A percentile compares a stretch with the other conserved stretches of the same genome.
Evolutionary conservation across 2,888 invertebrate genomes (phyloP).

Genomic region (Drosophila colorata): DNA sequence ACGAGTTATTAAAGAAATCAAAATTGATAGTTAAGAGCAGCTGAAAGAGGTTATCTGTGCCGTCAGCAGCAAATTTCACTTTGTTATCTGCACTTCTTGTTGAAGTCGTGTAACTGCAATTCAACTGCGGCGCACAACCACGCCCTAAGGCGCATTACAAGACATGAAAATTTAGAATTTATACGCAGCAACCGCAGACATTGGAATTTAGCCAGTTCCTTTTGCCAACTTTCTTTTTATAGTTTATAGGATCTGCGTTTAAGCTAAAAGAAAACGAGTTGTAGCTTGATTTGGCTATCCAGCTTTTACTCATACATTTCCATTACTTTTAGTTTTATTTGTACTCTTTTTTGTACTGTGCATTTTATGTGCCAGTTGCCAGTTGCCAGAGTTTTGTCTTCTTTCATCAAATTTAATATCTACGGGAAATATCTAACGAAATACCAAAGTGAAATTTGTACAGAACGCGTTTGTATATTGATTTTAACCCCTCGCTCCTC

Average conservation of each 20-base stretch:
- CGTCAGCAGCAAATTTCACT: neutral
- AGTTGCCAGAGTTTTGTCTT: conserved; percentile 6
- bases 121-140: conserved; percentile 43
- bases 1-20: neutral
- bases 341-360: conserved; percentile 21
- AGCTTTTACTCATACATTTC: neutral
- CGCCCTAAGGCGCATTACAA: conserved; percentile 19
- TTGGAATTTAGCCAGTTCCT: conserved; percentile 30
- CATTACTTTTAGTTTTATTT: neutral
- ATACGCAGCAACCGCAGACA: conserved; percentile 39
- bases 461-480: conserved; percentile 41
- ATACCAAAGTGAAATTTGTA: conserved; percentile 37
- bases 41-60: neutral
- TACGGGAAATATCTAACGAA: conserved; percentile 33
- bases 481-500: conserved; percentile 16
- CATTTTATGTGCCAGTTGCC: conserved; percentile 48
- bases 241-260: conserved; percentile 30
- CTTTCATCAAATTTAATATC: conserved; percentile 32
- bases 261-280: conserved; percentile 34
- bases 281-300: conserved; percentile 41
- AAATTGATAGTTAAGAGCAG: neutral
- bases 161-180: conserved; percentile 48
- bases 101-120: conserved; percentile 27
- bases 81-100: conserved; percentile 12
- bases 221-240: conserved; percentile 29